Percentiles rank a stretch among this genome's conserved stretches.
Evolutionary conservation across 2,888 invertebrate genomes (phyloP).

Genomic region (Drosophila austrosaltans): DNA sequence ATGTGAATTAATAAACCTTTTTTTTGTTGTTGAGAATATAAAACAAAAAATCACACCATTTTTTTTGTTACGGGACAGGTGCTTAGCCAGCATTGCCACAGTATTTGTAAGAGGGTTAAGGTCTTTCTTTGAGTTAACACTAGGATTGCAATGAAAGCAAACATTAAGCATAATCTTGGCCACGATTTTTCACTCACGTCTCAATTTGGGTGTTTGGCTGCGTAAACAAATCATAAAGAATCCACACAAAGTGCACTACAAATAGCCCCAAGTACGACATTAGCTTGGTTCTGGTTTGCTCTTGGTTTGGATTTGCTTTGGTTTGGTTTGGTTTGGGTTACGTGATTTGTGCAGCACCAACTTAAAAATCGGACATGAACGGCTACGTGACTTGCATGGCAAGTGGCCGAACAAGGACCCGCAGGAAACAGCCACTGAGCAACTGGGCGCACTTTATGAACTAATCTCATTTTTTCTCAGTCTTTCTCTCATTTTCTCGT

Average conservation of each 20-base stretch:
- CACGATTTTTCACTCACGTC: conserved; percentile 55
- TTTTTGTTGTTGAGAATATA: not conserved
- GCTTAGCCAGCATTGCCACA: no score
- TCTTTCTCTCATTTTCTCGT: not conserved
- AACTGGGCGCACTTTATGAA: conserved; percentile 47
- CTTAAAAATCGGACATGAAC: conserved; percentile 80
- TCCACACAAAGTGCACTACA: conserved; percentile 74
- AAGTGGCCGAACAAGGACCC: conserved; percentile 13
- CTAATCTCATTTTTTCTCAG: conserved; percentile 62
- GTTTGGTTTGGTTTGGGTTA: conserved; percentile 43
- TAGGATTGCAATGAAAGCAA: conserved; percentile 6
- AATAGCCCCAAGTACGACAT: conserved; percentile 74
- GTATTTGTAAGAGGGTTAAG: not conserved
- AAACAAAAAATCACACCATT: no score
- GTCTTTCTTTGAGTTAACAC: not conserved
- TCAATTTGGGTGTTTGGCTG: conserved; percentile 35
- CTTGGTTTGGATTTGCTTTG: conserved; percentile 5
- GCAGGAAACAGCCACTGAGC: conserved; percentile 16
- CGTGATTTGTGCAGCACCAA: conserved; percentile 78
- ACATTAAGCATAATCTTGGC: conserved; percentile 12
- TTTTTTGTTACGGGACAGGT: no score
- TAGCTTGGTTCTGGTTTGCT: conserved; percentile 44
- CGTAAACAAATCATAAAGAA: conserved; percentile 79
- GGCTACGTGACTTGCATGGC: conserved; percentile 76
- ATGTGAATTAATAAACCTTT: not conserved